phyloP scores from a whole-genome alignment of 2,797 vertebrate species.

The Onychomys leucogaster region DNA sequence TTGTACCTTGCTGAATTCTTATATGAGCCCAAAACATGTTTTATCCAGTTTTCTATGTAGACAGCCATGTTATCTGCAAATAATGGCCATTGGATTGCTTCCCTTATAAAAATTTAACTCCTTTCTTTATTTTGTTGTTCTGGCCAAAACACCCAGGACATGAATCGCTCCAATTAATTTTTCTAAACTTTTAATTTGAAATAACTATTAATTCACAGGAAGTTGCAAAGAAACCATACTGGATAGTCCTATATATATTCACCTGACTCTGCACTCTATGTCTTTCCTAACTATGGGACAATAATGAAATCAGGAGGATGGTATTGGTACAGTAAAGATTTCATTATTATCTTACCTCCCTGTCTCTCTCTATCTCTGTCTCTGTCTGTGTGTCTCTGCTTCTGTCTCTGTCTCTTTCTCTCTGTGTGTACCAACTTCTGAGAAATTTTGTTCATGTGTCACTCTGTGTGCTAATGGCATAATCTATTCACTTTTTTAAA shows the following conservation, averaged over 20 bases:
- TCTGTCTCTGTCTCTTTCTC: background rate
- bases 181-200: constrained; percentile 29
- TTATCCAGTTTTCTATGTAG: constrained; percentile 52
- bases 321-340: background rate
- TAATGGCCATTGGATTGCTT: constrained; percentile 35
- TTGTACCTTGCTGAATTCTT: constrained; percentile 31
- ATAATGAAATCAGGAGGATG: background rate
- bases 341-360: too few species aligned
- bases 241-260: too few species aligned
- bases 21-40: constrained; percentile 17
- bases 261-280: fast-evolving
- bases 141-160: background rate
- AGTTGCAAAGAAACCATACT: background rate
- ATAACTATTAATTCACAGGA: background rate
- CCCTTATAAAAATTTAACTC: constrained; percentile 20
- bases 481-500: background rate
- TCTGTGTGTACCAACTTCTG: background rate
- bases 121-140: constrained; percentile 8
- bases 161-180: background rate
- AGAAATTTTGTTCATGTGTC: background rate
- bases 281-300: background rate
- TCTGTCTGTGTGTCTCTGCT: background rate
- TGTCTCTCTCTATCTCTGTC: background rate
- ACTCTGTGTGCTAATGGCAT: background rate
- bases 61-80: constrained; percentile 46